A percentile compares a stretch with the other conserved stretches of the same genome.
phyloP scores from a whole-genome alignment of 2,113 vertebrate genomes.

The Steatornis caripensis region DNA sequence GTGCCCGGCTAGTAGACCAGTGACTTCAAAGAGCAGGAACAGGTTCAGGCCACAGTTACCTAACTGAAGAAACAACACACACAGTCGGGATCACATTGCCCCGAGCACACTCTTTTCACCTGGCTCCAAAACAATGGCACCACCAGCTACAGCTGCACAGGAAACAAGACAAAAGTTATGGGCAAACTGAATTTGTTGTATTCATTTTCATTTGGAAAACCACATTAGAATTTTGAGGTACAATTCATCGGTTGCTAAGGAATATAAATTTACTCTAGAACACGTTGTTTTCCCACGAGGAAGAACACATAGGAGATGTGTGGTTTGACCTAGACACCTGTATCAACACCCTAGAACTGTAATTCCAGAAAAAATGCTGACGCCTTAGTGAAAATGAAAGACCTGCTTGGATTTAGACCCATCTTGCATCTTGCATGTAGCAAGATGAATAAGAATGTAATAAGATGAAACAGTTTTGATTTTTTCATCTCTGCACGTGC shows the following conservation, averaged over 20 bases:
- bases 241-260: neutral
- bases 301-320: neutral
- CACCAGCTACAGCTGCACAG: neutral
- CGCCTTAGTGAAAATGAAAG: neutral
- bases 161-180: neutral
- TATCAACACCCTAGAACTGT: neutral
- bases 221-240: neutral
- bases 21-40: neutral
- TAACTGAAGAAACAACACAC: neutral
- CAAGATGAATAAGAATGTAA: neutral
- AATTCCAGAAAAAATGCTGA: neutral
- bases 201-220: neutral
- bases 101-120: accelerated
- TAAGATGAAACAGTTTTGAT: neutral
- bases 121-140: neutral
- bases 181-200: neutral
- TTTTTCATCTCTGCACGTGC: neutral
- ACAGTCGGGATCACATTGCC: neutral
- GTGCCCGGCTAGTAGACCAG: neutral
- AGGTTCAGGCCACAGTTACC: neutral
- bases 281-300: neutral
- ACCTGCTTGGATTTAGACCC: neutral
- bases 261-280: neutral
- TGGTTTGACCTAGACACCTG: neutral
- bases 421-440: neutral